Percentiles rank a stretch among this genome's conserved stretches.
Evolutionary conservation across 2,113 vertebrate genomes (phyloP).

Genomic region (Otus sunia): DNA sequence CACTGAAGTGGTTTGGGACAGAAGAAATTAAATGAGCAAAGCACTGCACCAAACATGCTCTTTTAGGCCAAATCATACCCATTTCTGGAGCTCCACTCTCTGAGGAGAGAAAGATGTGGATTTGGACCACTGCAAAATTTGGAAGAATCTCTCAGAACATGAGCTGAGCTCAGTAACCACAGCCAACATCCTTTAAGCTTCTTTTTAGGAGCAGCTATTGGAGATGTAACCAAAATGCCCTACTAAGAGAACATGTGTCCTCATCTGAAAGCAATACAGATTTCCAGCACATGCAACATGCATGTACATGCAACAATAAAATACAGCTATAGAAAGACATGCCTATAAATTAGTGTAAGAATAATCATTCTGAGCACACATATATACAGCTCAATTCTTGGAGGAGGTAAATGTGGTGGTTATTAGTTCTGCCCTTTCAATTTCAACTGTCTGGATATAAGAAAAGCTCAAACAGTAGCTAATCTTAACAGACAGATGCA

Average conservation of each 20-base stretch:
- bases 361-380: not conserved
- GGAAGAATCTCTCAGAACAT: not conserved
- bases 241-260: not conserved
- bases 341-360: not conserved
- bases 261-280: not conserved
- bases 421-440: not conserved
- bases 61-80: constrained; percentile 35
- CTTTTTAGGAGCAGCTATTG: not conserved
- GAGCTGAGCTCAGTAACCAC: not conserved
- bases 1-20: constrained; percentile 61
- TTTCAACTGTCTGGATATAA: not conserved
- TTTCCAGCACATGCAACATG: not conserved
- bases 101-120: constrained; percentile 40
- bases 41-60: constrained; percentile 8
- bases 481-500: not conserved
- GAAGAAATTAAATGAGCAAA: constrained; percentile 46
- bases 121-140: not conserved
- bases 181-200: not conserved
- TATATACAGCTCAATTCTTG: not conserved
- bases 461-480: not conserved
- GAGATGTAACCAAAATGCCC: not conserved
- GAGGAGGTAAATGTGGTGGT: not conserved
- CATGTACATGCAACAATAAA: not conserved
- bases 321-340: not conserved
- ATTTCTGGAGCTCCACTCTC: constrained; percentile 7